Base-by-base conservation (phyloP, 2,113 vertebrate genomes). In the Hyla sarda region DNA sequence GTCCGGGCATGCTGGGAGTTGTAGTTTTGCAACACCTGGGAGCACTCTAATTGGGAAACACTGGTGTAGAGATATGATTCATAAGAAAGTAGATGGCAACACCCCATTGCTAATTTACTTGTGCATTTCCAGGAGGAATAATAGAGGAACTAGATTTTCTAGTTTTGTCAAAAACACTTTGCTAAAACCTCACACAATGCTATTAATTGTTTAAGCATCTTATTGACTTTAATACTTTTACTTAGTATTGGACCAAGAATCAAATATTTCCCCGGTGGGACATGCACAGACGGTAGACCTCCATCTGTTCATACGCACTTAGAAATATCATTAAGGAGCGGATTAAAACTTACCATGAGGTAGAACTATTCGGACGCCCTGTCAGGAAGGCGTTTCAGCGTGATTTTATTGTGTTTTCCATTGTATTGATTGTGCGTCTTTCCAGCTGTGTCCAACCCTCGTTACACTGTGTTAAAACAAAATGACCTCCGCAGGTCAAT, bases 391-490 rank as follows among this genome's bases (percentile, higher is more conserved):
- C 41, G 4, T 77, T 60, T 47, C 45, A 67, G 45, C 19, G 50
- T 58, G 50, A 76, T 65, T 76, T 76, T 41, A 14, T 19, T 41
- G 41, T 3, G 62, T 11, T 47, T 73, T 73, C 5, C 10, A 32
- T 47, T 62, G n/a, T 34, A 84, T 77, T 76, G 72, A 78, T 56
- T 12, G 45, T 62, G 7, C n/a, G 28, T 17, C 21, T 48, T 50
- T 65, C 83, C 83, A 60, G 72, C 52, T 48, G 83, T 65, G 72
- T 75, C 41, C 30, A 52, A n/a, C 13, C 12, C 25, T 65, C 58
- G 67, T 84, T 84, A 84, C 73, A 48, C 41, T 23, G 73, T 34
- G 72, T 62, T 84, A 77, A 77, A 77, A 75, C 54, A 60, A 75
- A 67, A 75, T 77, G 54, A 28, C 60, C 74, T 41, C 72, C 48